A percentile compares a stretch with the other conserved stretches of the same genome.
Evolutionary conservation across 2,797 vertebrate species (phyloP).

Genomic region (Schizopygopsis pylzovi): DNA sequence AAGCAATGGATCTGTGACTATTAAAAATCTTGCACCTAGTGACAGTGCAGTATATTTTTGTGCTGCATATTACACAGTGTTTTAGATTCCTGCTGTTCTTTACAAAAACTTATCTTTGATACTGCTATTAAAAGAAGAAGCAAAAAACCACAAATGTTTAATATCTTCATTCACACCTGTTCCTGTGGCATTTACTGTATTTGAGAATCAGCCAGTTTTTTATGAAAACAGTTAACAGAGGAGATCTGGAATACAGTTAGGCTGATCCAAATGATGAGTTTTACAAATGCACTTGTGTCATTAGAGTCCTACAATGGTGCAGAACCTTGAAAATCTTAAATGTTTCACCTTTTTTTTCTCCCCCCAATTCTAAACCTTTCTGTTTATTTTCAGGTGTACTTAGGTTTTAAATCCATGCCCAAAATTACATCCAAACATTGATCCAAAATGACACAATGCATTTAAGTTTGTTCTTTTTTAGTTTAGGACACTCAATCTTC

Average conservation of each 20-base stretch:
- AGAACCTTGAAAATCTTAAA: not conserved
- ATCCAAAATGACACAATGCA: not conserved
- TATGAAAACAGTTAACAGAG: slow-evolving; percentile 34
- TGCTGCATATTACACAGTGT: slow-evolving; percentile 12
- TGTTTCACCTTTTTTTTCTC: too few relatives aligned
- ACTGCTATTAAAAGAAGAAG: not conserved
- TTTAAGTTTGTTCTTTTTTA: not conserved
- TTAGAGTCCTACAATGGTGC: not conserved
- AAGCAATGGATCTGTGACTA: not conserved
- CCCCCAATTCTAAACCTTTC: not conserved
- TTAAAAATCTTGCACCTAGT: not conserved
- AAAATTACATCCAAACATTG: not conserved
- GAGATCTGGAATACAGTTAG: not conserved
- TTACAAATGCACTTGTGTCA: not conserved
- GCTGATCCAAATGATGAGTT: not conserved
- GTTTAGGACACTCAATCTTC: not conserved
- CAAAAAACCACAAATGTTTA: not conserved
- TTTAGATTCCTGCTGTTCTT: not conserved
- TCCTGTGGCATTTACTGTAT: not conserved
- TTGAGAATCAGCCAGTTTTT: slow-evolving; percentile 50
- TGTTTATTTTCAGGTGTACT: not conserved
- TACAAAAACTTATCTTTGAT: not conserved
- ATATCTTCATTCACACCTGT: slow-evolving; percentile 4
- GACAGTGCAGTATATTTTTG: slow-evolving; percentile 23
- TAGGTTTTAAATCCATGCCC: not conserved